Percentiles rank a stretch among this genome's conserved stretches.
Conservation (phyloP, 2,113 vertebrate species). For the Plecturocebus donacophilus region DNA sequence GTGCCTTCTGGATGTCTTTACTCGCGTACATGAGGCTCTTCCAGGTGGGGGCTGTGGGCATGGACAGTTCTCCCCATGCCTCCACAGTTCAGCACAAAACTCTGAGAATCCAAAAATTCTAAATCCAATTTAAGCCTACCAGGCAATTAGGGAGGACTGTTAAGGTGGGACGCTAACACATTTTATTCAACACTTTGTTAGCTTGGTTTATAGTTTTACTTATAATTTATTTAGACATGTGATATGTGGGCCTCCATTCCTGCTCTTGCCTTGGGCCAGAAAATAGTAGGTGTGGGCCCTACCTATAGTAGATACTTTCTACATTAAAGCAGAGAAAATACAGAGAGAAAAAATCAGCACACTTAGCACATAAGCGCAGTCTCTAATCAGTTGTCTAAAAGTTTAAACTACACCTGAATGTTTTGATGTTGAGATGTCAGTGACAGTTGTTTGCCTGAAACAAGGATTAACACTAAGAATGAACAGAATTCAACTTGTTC, state of each 20-base stretch:
- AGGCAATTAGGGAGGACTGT: neutral
- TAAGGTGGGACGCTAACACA: neutral
- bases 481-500: slow-evolving; percentile 60
- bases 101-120: neutral
- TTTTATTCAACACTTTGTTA: neutral
- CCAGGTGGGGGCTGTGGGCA: neutral
- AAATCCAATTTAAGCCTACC: neutral
- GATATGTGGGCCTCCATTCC: neutral
- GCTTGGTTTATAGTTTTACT: neutral
- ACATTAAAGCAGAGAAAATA: neutral
- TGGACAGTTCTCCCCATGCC: neutral
- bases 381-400: slow-evolving; percentile 26
- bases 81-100: neutral
- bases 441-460: slow-evolving; percentile 61
- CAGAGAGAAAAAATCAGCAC: neutral
- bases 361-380: neutral
- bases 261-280: neutral
- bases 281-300: neutral
- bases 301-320: neutral
- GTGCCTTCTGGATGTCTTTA: neutral
- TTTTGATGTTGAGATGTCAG: slow-evolving; percentile 33
- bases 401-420: slow-evolving; percentile 39
- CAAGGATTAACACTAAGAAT: slow-evolving; percentile 46
- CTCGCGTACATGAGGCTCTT: neutral
- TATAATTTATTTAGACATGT: neutral